Percentiles rank a stretch among this genome's conserved stretches.
Conservation (phyloP, 1,140 invertebrate species). For the Luehdorfia chinensis region DNA sequence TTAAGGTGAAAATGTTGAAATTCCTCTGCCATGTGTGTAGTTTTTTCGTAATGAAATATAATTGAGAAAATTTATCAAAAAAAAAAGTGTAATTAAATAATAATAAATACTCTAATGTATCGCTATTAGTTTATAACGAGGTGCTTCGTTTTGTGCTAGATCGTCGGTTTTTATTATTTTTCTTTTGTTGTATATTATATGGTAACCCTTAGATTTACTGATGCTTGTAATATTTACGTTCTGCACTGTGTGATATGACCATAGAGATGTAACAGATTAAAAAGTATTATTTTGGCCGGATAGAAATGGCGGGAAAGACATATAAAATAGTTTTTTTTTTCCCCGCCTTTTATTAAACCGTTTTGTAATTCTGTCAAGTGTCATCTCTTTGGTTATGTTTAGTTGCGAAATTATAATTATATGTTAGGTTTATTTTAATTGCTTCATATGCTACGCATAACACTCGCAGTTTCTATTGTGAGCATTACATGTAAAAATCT, state of each 20-base stretch:
- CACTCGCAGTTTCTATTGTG: too few species aligned
- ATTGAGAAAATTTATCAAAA: conserved; percentile 57
- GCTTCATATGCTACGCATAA: not conserved
- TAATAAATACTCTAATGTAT: conserved; percentile 36
- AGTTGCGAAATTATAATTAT: not conserved
- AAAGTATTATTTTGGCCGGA: too few species aligned
- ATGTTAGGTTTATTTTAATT: not conserved
- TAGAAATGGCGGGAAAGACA: too few species aligned
- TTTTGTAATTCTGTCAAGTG: too few species aligned
- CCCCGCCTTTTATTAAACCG: too few species aligned
- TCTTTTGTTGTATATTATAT: conserved; percentile 48
- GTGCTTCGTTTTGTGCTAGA: conserved; percentile 53
- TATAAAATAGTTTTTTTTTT: too few species aligned
- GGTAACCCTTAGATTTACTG: conserved; percentile 50
- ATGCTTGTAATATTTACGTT: conserved; percentile 38
- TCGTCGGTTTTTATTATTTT: conserved; percentile 24
- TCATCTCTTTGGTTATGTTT: too few species aligned
- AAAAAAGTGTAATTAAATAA: conserved; percentile 49
- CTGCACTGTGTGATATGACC: not conserved
- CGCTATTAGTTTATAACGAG: conserved; percentile 36
- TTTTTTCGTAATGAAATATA: conserved; percentile 59
- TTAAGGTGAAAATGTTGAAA: conserved; percentile 59
- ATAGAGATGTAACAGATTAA: not conserved
- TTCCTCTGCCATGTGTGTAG: conserved; percentile 54
- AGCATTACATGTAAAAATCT: too few species aligned